Conservation (phyloP, 2,113 vertebrate genomes). For the Laterallus jamaicensis region DNA sequence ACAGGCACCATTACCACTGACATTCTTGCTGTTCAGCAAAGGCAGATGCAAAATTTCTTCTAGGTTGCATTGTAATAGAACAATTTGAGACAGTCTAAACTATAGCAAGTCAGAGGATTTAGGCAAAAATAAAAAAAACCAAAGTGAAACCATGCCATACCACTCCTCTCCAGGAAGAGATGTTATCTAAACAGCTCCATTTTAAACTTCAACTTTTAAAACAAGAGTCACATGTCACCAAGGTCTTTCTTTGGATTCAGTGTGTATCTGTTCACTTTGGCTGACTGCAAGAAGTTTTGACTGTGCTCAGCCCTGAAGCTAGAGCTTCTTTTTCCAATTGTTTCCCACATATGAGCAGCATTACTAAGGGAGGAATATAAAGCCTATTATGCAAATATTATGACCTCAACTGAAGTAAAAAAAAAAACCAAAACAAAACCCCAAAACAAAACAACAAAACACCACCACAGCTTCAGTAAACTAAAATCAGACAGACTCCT, state of each 20-base stretch:
- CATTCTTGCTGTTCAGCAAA: neutral
- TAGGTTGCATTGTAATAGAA: neutral
- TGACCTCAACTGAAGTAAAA: neutral
- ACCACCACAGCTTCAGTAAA: neutral
- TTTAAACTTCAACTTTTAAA: neutral
- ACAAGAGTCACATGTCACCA: neutral
- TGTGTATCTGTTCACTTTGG: constrained; percentile 5
- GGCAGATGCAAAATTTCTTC: neutral
- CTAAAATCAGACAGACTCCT: constrained; percentile 11
- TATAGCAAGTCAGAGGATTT: neutral
- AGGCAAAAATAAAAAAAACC: neutral
- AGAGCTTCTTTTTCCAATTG: neutral
- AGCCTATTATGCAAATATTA: neutral
- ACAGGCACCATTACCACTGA: neutral
- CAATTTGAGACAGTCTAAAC: neutral
- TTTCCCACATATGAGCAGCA: neutral
- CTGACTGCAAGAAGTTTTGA: neutral
- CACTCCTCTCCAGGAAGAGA: neutral
- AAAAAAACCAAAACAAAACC: neutral
- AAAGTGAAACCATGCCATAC: neutral
- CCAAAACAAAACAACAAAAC: too few species aligned
- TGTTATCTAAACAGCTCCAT: neutral
- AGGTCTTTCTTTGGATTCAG: neutral
- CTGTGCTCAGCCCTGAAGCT: neutral
- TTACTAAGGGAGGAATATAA: neutral